Base-by-base conservation (phyloP, 2,797 vertebrate genomes). In the Odontamblyopus rebecca region DNA sequence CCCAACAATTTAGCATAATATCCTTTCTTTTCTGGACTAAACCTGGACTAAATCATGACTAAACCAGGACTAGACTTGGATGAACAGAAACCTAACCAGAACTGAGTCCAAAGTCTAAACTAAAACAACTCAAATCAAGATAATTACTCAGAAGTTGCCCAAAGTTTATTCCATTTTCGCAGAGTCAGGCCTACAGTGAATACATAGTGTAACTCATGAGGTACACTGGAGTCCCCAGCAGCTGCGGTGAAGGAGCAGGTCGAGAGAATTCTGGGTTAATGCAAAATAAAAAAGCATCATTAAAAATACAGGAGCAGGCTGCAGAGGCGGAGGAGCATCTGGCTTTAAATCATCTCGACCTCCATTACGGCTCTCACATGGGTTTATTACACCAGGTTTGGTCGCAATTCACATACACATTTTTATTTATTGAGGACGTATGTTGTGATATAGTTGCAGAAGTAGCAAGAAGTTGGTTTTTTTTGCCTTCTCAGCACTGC, bases 261-360 rank as follows among this genome's bases (percentile, higher is more conserved):
- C 7, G 57, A 64, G 23, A 30, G 68, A 77, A 75, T 86, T 83
- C 83, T 81, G 67, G 80, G 76, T 82, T 88, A 84, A 88, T 84
- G 86, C 82, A 83, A 87, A 86, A 87, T 84, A 86, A 88, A 86
- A 85, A 82, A 82, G 79, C 62, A 16, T 76, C 86, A 85, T 89
- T 86, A 89, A 90, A 86, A 73, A 90, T 88, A 76, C 73, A 91
- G 75, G 73, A 85, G 82, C 56, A 74, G 74, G 81, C 77, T 29
- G 77, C 79, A 76, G 78, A 65, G 9, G 8, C 68, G 51, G 76
- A 65, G 15, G 35, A 73, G 81, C 82, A 79, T 81, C 76, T 86
- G 84, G 57, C 76, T 48, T 41, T 8, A 26, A 62, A 56, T 74
- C 54, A 66, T 2, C 74, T 74, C 67, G 61, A 27, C 61, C 32